Percentiles rank a stretch among this genome's conserved stretches.
These are phyloP conservation scores for Orussus abietinus DNA, from an alignment of 1,140 invertebrate species.

Conservation along the genomic window DNA sequence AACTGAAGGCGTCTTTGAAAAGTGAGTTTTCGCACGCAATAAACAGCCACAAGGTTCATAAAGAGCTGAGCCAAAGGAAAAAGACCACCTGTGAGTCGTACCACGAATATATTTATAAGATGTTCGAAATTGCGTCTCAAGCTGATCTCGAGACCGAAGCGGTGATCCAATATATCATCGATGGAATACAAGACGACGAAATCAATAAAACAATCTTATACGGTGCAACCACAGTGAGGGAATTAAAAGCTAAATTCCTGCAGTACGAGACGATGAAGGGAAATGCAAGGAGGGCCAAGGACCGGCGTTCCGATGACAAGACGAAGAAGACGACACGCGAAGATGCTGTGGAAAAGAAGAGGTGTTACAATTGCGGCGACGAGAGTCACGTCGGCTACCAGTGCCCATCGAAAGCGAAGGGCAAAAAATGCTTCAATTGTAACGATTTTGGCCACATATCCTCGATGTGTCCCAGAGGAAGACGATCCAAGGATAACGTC, in stretches of 20 bases:
- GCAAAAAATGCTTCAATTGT: too few relatives aligned
- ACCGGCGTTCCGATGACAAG: too few relatives aligned
- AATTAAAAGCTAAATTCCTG: constrained; percentile 22
- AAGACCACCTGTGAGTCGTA: constrained; percentile 12
- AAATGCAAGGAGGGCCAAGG: too few relatives aligned
- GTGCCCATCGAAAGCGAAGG: too few relatives aligned
- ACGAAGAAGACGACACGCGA: too few relatives aligned
- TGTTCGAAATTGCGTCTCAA: constrained; percentile 25
- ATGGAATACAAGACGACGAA: constrained; percentile 29
- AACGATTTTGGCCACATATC: too few relatives aligned
- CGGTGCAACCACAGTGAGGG: constrained; percentile 20
- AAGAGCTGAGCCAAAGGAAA: constrained; percentile 9
- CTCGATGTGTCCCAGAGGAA: too few relatives aligned
- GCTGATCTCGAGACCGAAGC: constrained; percentile 25
- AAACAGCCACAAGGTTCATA: constrained; percentile 9
- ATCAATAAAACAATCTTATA: constrained; percentile 32
- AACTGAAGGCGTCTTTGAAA: constrained; percentile 11
- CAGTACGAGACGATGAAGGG: too few relatives aligned
- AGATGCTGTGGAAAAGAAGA: too few relatives aligned
- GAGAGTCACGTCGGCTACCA: too few relatives aligned
- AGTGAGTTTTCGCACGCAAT: constrained; percentile 18
- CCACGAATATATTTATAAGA: constrained; percentile 17
- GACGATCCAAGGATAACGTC: too few relatives aligned
- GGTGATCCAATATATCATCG: constrained; percentile 31
- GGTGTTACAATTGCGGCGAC: too few relatives aligned